These are phyloP conservation scores for Andrena praecox DNA, from an alignment of 2,888 invertebrate genomes.

Conservation along the genomic window DNA sequence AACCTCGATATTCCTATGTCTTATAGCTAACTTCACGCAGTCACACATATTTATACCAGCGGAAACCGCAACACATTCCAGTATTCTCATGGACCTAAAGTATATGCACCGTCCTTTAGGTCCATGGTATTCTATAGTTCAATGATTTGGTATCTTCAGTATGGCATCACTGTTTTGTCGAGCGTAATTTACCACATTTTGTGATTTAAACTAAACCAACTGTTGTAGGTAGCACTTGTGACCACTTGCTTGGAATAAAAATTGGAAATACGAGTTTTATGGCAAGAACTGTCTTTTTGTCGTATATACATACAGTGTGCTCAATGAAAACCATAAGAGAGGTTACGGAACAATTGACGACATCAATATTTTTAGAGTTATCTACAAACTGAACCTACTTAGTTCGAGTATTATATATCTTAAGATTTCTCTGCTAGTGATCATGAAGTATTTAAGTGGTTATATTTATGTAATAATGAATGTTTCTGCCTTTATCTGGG, in stretches of 20 bases:
- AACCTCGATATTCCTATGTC: too few species aligned
- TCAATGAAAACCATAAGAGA: not conserved
- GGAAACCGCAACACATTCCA: too few species aligned
- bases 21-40: too few species aligned
- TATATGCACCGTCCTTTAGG: not conserved
- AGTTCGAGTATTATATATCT: not conserved
- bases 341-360: constrained; percentile 28
- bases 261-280: not conserved
- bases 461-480: constrained; percentile 11
- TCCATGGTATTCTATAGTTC: not conserved
- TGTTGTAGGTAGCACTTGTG: not conserved
- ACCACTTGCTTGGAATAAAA: not conserved
- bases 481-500: not conserved
- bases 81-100: too few species aligned
- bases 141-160: not conserved
- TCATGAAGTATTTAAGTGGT: constrained; percentile 7
- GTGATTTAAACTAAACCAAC: constrained; percentile 5
- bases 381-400: not conserved
- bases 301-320: not conserved
- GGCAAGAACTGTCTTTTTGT: not conserved
- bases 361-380: constrained; percentile 41
- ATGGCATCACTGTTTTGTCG: constrained; percentile 6
- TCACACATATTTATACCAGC: too few species aligned
- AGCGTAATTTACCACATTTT: not conserved
- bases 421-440: not conserved